Base-by-base conservation (phyloP, 2,888 invertebrate species). In the Rhodophaea formosa region DNA sequence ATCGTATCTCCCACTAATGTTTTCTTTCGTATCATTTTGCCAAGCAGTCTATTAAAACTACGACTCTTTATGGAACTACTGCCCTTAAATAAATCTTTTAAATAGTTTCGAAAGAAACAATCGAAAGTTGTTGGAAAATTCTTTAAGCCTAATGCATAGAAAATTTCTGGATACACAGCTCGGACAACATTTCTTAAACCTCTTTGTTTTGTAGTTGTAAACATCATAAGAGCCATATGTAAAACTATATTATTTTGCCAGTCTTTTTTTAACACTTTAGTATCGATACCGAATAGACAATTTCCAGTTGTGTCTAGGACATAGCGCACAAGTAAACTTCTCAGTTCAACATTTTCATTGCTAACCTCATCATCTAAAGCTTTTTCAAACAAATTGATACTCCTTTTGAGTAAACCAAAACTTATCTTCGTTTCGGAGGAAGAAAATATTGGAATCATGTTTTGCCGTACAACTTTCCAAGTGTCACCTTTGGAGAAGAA, bases 401-500 rank as follows among this genome's bases (percentile, higher is more conserved):
- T 80, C 7, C 76, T 72, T 52, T 75, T 71, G 7, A 87, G 77
- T 8, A 86, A 62, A 59, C 78, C 67, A 53, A 86, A 88, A 88
- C 88, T 88, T 14, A 74, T 82, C 60, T 78, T 86, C 75, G 87
- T 83, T 63, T 86, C 88, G 0, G 79, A 67, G 0, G 82, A 76
- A 0, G 88, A 77, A 63, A 87, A 89, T 0, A 87, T 55, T 0
- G 83, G 83, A 0, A 82, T 82, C 10, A 83, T 58, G 56, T 85
- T 84, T 62, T 86, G 87, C 0, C 88, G 68, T 1, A 80, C 43
- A 0, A 84, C 75, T 54, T 80, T 84, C 87, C 88, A 88, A 1
- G 66, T 61, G 61, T 87, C 82, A 0, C 88, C 88, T 44, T 74
- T 66, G 0, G 69, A 65, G 52, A 68, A 74, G 61, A 87, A 86